Base-by-base conservation (phyloP, 2,113 vertebrate species). In the Entelurus aequoreus region DNA sequence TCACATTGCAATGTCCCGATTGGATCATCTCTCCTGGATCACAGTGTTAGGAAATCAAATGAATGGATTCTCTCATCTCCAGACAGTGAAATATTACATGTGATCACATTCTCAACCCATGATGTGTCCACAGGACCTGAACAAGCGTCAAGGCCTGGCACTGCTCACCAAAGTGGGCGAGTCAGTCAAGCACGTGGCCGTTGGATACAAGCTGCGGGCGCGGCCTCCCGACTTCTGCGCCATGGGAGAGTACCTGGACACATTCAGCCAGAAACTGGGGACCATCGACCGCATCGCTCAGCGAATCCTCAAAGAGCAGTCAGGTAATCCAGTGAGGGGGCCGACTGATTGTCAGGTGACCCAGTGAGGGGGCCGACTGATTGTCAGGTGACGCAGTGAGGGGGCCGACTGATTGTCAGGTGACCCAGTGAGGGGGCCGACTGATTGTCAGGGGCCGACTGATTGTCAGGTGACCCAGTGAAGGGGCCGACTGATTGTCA, bases 201-300 rank as follows among this genome's bases (percentile, higher is more conserved):
- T 95, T 8, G 94, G 95, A 56, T 98, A 98, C 84, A 98, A 97
- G 87, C 88, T 98, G 76, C 90, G 94, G 80, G 92, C 77, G 49
- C 91, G 96, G 19, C 96, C 97, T 0, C 19, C 91, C 2, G 97
- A 99, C 78, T 98, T 96, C 70, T 88, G 92, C 21, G 90, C 93
- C 60, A 93, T 98, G 66, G 92, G 92, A 0, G 97, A 99, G 1
- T 99, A 98, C 82, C 81, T 98, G 70, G 97, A 99, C 61, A 92
- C 90, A 0, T 99, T 99, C 83, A 93, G 87, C 28, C 92, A 95
- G 72, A 99, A 99, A 66, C 91, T 99, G 74, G 96, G 96, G 65
- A 99, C 96, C 65, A 94, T 98, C 28, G 96, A 99, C 72, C 93
- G 97, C 74, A 98, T 99, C 84, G 93, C 95, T 68, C 97, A 98